Evolutionary conservation across 2,888 invertebrate genomes (phyloP), one percentile per base, ranked within the genome.

Genomic region (Ophraella communa): DNA sequence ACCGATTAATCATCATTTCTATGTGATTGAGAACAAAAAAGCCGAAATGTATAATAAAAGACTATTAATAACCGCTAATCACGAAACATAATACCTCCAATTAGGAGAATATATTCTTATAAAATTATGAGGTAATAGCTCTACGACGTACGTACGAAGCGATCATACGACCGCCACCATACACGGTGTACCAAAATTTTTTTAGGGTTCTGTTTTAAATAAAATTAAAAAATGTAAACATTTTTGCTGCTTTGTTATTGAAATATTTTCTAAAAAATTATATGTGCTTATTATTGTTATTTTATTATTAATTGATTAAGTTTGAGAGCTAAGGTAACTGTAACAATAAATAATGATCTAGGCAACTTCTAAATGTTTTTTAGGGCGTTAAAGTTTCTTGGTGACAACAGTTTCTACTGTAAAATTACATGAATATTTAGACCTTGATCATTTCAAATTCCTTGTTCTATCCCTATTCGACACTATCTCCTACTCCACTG

Each of bases 61-160:
- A 64, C 57, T 68, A 68, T 68, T 65, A 68, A 68, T 68, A 64
- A 65, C 62, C 57, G 51, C 61, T 54, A 55, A 59, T 62, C 53
- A 55, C 52, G 24, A 30, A 49, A 61, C 63, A 59, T 64, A 65
- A 66, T 69, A 64, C 65, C 55, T 51, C 59, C 68, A 66, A 69
- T 69, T 69, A 66, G 47, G 52, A 61, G n/a, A 23, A 57, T 44
- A 54, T 57, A 64, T 66, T 65, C 68, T 66, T 69, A 66, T 63
- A 61, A 69, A 66, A 66, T 66, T 49, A 66, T 57, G 64, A 51
- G 63, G 61, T 69, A 66, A 66, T 64, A 62, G 66, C 58, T 60
- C 39, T 57, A 56, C 47, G 62, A 57, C 27, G 47, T 47, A 45
- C 49, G 49, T n/a, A n/a, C n/a, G n/a, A n/a, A n/a, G 18, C 14